These are phyloP conservation scores for Eumeta japonica DNA, from an alignment of 1,140 invertebrate species.

Conservation along the genomic window DNA sequence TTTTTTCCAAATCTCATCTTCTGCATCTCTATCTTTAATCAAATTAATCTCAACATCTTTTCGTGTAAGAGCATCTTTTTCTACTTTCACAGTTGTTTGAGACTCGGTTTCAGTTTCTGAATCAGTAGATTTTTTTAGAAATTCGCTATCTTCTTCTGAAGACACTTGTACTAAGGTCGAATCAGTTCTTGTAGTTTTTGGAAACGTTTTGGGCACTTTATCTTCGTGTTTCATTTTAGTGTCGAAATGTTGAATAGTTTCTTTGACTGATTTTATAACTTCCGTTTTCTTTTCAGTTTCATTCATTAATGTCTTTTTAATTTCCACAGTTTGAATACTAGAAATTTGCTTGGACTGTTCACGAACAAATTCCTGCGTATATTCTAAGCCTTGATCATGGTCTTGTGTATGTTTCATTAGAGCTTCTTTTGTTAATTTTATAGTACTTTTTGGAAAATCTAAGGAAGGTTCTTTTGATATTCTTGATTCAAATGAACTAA, in stretches of 20 bases:
- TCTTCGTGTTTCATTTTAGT: conserved; percentile 40
- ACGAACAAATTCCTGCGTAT: conserved; percentile 55
- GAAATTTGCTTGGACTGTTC: conserved; percentile 50
- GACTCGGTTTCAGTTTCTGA: conserved; percentile 57
- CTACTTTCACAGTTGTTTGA: conserved; percentile 43
- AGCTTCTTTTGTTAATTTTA: conserved; percentile 55
- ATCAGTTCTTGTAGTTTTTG: conserved; percentile 49
- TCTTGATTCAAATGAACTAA: conserved; percentile 51
- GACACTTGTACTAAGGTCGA: conserved; percentile 56
- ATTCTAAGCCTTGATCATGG: conserved; percentile 52
- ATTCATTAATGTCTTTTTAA: conserved; percentile 18
- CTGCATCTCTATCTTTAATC: too few species aligned
- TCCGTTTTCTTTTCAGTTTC: conserved; percentile 31
- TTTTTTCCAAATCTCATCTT: too few species aligned
- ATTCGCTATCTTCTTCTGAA: conserved; percentile 57
- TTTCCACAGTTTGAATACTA: conserved; percentile 16
- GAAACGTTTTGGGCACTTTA: conserved; percentile 31
- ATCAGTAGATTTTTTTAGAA: conserved; percentile 57
- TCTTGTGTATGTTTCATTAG: conserved; percentile 52
- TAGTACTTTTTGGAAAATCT: conserved; percentile 38
- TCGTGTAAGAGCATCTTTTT: conserved; percentile 5
- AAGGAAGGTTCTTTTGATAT: conserved; percentile 41
- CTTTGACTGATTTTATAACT: conserved; percentile 41
- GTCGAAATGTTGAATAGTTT: conserved; percentile 49
- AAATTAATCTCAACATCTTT: conserved; percentile 29